Percentiles rank a stretch among this genome's conserved stretches.
These are phyloP conservation scores for Andrena chrysosceles DNA, from an alignment of 2,888 invertebrate species.

Conservation along the genomic window DNA sequence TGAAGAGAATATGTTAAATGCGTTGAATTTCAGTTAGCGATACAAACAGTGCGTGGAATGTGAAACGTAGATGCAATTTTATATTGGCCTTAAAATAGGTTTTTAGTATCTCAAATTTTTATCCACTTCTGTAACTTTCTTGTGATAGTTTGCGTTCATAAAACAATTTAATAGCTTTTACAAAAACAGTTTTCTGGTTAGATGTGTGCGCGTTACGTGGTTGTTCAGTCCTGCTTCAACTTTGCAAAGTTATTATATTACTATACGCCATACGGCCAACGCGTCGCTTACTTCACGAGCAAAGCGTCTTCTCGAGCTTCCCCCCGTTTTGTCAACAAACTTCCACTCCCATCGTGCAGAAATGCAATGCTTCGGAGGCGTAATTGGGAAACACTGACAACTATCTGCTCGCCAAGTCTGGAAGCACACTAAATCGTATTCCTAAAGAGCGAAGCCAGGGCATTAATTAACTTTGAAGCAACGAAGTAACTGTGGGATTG, in stretches of 20 bases:
- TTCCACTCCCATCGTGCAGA: background rate
- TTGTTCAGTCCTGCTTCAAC: background rate
- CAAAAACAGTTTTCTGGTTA: too few relatives aligned
- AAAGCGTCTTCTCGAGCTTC: background rate
- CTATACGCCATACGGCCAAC: background rate
- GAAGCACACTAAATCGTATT: background rate
- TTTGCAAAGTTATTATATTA: background rate
- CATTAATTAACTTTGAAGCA: constrained; percentile 37
- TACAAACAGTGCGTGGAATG: too few relatives aligned
- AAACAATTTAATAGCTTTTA: too few relatives aligned
- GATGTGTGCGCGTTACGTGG: too few relatives aligned
- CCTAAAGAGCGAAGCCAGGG: background rate
- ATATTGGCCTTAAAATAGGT: too few relatives aligned
- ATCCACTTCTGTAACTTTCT: too few relatives aligned
- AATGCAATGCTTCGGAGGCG: background rate
- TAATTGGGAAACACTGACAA: constrained; percentile 24
- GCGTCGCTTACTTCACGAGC: background rate
- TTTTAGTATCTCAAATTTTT: too few relatives aligned
- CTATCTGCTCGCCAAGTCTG: constrained; percentile 17
- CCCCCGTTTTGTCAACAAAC: constrained; percentile 2
- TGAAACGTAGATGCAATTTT: too few relatives aligned
- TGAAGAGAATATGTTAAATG: too few relatives aligned
- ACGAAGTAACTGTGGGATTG: constrained; percentile 11
- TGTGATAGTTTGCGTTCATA: too few relatives aligned
- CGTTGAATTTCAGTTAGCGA: too few relatives aligned